A percentile compares a stretch with the other conserved stretches of the same genome.
These are phyloP conservation scores for Oreochromis grahami DNA, from an alignment of 2,797 vertebrate species.

Conservation along the genomic window DNA sequence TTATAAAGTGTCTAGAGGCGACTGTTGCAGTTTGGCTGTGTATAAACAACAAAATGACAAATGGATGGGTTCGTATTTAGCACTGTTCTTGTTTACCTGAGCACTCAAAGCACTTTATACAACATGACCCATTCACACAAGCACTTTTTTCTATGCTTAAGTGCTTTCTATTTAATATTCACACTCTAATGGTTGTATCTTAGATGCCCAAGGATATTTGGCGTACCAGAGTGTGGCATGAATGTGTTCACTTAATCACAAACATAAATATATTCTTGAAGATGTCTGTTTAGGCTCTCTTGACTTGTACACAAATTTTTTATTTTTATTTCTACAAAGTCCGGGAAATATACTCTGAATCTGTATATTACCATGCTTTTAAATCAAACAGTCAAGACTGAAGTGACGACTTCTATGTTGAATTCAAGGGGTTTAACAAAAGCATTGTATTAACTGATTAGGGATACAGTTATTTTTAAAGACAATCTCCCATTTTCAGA, in stretches of 20 bases:
- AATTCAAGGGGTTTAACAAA: neutral
- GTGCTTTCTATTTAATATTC: too few relatives aligned
- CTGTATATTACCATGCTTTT: neutral
- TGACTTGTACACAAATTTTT: neutral
- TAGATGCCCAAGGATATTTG: too few relatives aligned
- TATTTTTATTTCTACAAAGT: neutral
- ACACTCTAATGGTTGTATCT: too few relatives aligned
- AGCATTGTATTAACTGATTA: rapidly evolving
- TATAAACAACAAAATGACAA: too few relatives aligned
- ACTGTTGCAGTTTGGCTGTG: too few relatives aligned
- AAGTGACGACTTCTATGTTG: rapidly evolving
- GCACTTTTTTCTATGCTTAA: too few relatives aligned
- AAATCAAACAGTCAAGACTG: neutral
- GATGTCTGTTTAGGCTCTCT: neutral
- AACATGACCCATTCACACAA: too few relatives aligned
- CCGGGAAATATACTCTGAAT: neutral
- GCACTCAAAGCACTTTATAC: too few relatives aligned
- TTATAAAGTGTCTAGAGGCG: neutral
- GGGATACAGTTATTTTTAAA: neutral
- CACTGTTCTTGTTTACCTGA: too few relatives aligned
- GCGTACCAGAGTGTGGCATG: too few relatives aligned
- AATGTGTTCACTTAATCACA: neutral
- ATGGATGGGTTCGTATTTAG: too few relatives aligned
- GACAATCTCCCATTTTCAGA: neutral
- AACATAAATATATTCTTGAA: neutral